These are phyloP conservation scores for Paelopatides confundens DNA, from an alignment of 53 echinoderm and acorn worm genomes.

Conservation along the genomic window DNA sequence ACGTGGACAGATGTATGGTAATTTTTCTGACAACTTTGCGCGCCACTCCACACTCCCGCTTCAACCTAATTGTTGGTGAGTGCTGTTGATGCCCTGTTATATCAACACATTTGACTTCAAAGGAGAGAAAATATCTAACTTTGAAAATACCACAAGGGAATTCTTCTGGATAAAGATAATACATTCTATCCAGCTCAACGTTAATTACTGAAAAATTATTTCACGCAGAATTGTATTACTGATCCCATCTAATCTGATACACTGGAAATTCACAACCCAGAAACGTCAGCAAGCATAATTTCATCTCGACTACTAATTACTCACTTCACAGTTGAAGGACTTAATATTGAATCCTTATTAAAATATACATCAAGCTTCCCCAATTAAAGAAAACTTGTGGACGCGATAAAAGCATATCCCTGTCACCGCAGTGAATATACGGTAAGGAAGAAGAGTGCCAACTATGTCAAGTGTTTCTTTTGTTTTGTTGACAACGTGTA, in stretches of 20 bases:
- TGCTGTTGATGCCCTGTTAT: not conserved
- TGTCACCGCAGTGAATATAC: not conserved
- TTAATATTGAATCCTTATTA: not conserved
- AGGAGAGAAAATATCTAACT: not conserved
- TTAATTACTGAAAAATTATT: conserved; percentile 8
- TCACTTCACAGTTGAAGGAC: conserved; percentile 8
- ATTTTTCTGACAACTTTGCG: not conserved
- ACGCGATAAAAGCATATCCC: not conserved
- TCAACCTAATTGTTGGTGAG: not conserved
- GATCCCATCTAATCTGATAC: conserved; percentile 2
- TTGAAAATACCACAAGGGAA: not conserved
- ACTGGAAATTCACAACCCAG: conserved; percentile 14
- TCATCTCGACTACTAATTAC: conserved; percentile 3
- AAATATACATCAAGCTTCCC: not conserved
- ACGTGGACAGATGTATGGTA: not conserved
- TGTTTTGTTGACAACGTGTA: not conserved
- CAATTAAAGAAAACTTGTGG: not conserved
- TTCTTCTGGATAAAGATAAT: not conserved
- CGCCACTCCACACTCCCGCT: not conserved
- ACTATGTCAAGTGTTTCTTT: not conserved
- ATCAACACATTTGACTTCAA: not conserved
- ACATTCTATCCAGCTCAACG: not conserved
- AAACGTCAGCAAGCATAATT: conserved; percentile 16
- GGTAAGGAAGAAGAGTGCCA: not conserved
- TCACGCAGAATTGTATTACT: not conserved